These are phyloP conservation scores for Rynchops niger DNA, from an alignment of 2,113 vertebrate genomes.

Conservation along the genomic window DNA sequence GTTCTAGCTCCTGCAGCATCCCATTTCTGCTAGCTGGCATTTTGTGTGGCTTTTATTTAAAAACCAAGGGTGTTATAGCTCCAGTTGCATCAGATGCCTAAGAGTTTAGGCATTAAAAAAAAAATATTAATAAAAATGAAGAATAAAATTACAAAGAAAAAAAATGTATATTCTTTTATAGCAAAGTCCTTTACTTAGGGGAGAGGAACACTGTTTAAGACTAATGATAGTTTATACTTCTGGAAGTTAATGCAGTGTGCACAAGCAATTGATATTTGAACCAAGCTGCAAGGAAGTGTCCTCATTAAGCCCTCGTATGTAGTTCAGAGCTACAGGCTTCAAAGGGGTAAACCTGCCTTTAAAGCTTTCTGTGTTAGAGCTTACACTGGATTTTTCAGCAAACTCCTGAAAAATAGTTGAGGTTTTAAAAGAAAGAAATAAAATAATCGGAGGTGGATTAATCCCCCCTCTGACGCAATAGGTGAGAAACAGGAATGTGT, in stretches of 20 bases:
- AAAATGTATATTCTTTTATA: not conserved
- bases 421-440: not conserved
- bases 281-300: not conserved
- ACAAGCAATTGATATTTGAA: slow-evolving; percentile 14
- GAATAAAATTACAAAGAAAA: not conserved
- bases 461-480: not conserved
- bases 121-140: not conserved
- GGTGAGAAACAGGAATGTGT: not conserved
- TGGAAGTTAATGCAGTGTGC: slow-evolving; percentile 1
- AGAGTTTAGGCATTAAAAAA: not conserved
- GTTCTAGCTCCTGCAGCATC: not conserved
- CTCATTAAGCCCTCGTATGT: slow-evolving; percentile 8
- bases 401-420: not conserved
- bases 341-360: slow-evolving; percentile 14
- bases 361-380: slow-evolving; percentile 8
- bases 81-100: not conserved
- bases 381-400: not conserved
- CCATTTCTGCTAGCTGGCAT: not conserved
- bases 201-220: not conserved
- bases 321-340: slow-evolving; percentile 26
- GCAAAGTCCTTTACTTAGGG: not conserved
- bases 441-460: not conserved
- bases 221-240: not conserved
- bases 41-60: not conserved
- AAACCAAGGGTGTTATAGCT: not conserved